Base-by-base conservation (phyloP, 92 coral and sea anemone genomes). In the Montipora capitata region DNA sequence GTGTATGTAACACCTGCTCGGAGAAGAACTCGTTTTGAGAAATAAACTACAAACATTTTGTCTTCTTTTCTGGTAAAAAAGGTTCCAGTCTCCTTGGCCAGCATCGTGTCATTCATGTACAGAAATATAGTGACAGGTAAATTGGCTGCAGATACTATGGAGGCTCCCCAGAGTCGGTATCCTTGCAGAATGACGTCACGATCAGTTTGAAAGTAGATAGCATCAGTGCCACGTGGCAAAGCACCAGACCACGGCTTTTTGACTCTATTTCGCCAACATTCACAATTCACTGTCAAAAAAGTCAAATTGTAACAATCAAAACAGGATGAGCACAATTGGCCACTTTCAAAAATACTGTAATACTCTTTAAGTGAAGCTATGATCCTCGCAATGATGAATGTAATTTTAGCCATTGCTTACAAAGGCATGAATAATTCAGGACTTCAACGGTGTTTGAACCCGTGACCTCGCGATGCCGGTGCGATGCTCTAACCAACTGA, bases 111-210 rank as follows among this genome's bases (percentile, higher is more conserved):
- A 14, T 68, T 68, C 45, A 4, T 68, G 15, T 68, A 40, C 14
- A 67, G 13, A 18, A 38, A 12, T 40, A 13, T 68, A 11, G 44
- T 68, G 48, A 2, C 2, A 6, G 44, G 11, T 10, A 12, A 10
- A 35, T 64, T 72, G 20, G 81, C 18, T 69, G 73, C 57, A 5
- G 7, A 20, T 48, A 5, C 10, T 1, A 5, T 48, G 10, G 10
- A 48, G 7, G 10, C 52, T 48, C 52, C 52, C 52, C 85, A 64
- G 56, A 80, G 40, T 2, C 85, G 85, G 41, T 16, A 80, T 3
- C 85, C 85, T 8, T 64, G 44, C 27, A 80, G 38, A 27, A 43
- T 15, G 10, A 62, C 27, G 61, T 80, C 85, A 17, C 35, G 2
- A 0, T 80, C 75, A 4, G 72, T 54, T 20, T 45, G 59, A 16